These are phyloP conservation scores for Zele albiditarsus DNA, from an alignment of 2,888 invertebrate species.

Conservation along the genomic window DNA sequence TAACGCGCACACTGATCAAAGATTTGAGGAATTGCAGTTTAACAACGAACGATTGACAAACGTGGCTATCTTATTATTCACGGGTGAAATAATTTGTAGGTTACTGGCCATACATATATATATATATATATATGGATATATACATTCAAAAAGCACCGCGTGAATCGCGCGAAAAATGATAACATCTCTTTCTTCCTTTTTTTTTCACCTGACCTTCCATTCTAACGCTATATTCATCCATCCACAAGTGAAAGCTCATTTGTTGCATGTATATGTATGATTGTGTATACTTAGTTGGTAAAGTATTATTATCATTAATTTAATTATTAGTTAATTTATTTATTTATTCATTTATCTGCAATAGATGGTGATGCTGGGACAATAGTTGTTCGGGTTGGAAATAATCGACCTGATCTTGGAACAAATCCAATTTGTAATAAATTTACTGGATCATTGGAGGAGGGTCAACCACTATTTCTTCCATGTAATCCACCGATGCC, in stretches of 20 bases:
- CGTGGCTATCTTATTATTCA: constrained; percentile 54
- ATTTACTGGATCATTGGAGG: constrained; percentile 89
- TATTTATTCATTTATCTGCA: constrained; percentile 66
- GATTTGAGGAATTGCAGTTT: constrained; percentile 20
- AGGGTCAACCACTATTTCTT: constrained; percentile 91
- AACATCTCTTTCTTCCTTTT: constrained; percentile 35
- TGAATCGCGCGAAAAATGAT: constrained; percentile 39
- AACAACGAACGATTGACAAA: constrained; percentile 35
- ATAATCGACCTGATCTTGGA: constrained; percentile 92
- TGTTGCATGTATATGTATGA: constrained; percentile 6
- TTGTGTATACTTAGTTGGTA: constrained; percentile 25
- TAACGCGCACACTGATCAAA: constrained; percentile 3
- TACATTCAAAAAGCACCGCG: constrained; percentile 21
- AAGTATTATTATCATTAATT: constrained; percentile 24
- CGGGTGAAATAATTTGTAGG: constrained; percentile 67
- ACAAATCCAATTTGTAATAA: constrained; percentile 94
- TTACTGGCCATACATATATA: constrained; percentile 48
- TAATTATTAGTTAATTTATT: constrained; percentile 3
- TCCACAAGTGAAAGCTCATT: constrained; percentile 50
- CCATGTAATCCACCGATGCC: constrained; percentile 97
- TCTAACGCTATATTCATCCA: constrained; percentile 44
- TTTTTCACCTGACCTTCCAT: constrained; percentile 15
- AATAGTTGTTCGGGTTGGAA: constrained; percentile 91
- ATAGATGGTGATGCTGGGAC: constrained; percentile 87
- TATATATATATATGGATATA: neutral